Base-by-base conservation (phyloP, 2,113 vertebrate species). In the Calypte anna region DNA sequence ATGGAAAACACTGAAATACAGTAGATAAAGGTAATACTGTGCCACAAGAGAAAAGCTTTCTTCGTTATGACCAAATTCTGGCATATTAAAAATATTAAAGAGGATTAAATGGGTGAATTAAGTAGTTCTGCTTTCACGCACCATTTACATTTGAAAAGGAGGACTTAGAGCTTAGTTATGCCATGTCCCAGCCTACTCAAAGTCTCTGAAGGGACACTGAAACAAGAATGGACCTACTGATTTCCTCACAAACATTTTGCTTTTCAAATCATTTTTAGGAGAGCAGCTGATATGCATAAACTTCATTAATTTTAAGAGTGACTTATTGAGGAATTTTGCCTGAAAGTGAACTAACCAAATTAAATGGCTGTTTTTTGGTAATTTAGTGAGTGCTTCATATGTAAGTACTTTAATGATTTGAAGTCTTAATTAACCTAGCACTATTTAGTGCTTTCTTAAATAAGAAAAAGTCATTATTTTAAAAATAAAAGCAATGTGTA, bases 61-160 rank as follows among this genome's bases (percentile, higher is more conserved):
- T 82, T 91, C 38, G 38, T 79, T 92, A 55, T 72, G 73, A 91
- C 82, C 64, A 59, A 66, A 90, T 91, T 91, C 76, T 91, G 69
- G 44, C 73, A 62, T 83, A 91, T 83, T 91, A 91, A 73, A 95
- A 82, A 87, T 91, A 91, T 62, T 86, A 72, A 72, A 84, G 83
- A 82, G 84, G 77, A 88, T 94, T 94, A 92, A 86, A 72, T 62
- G 59, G 20, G 31, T 46, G n/a, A 86, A 92, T 93, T 82, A 91
- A 90, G 50, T 67, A 67, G 40, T 68, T 90, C 73, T 75, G 31
- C 31, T 90, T 31, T 88, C 36, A 40, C 1, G 7, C 21, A 53
- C 21, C 14, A 68, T 92, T 93, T 93, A n/a, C 36, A 61, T 91
- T 82, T 88, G 64, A 74, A 95, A 88, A 83, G 62, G 59, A 84